Evolutionary conservation across 2,888 invertebrate species (phyloP), one percentile per base, ranked within the genome.

Genomic region (Epinotia nisella): DNA sequence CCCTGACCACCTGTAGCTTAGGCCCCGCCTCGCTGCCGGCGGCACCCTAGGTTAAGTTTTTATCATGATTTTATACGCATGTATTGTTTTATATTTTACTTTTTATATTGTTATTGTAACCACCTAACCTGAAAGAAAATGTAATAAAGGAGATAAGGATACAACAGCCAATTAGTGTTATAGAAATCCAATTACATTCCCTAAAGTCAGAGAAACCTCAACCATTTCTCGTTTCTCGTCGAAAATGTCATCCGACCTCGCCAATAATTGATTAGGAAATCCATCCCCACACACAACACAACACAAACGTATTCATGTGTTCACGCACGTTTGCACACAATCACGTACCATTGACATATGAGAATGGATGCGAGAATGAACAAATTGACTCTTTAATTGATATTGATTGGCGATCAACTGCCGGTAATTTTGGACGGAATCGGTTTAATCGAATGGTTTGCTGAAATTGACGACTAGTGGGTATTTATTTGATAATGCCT

Each of bases 251-350:
- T 45, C 51, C 69, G 39, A 39, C 55, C 56, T 62, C 70, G 45
- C 10, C 55, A 56, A 70, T 70, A 70, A 70, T 70, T 70, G 70
- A 70, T 71, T 67, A 71, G 71, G 66, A 71, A 67, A 71, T 60
- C 65, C 64, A 19, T 19, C 21, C 65, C n/a, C 29, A 19, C 29
- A 58, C 64, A 71, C 71, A 53, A 71, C 60, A 59, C 59, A 56
- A 58, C 53, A 71, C 19, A 61, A 17, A 66, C 51, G 51, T 66
- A 60, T 71, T 71, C 55, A 61, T 71, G 71, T 67, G 60, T 55
- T 71, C 65, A 71, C 66, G 71, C 71, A 61, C 66, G 66, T 45
- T 66, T 71, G 60, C 71, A 67, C 71, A 67, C 66, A 71, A 71
- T 66, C 66, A 65, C 58, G 58, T 21, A 51, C 21, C 17, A 41